Evolutionary conservation across 2,797 vertebrate species (phyloP).

Genomic region (Macropodus opercularis): DNA sequence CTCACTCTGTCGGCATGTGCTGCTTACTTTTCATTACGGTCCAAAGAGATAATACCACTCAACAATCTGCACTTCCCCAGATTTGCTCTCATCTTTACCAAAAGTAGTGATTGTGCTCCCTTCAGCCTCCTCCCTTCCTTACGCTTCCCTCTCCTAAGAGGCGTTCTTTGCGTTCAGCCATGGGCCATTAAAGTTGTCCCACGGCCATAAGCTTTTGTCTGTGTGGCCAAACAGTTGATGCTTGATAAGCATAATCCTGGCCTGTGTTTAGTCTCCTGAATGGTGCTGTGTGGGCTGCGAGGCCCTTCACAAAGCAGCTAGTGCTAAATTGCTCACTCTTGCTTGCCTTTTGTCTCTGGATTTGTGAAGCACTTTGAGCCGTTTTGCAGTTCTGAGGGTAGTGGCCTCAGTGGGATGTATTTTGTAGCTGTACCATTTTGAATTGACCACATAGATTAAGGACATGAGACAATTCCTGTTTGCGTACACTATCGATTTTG

Average conservation of each 20-base stretch:
- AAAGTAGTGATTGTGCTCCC: slow-evolving; percentile 58
- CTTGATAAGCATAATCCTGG: slow-evolving; percentile 77
- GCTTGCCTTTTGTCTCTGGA: slow-evolving; percentile 78
- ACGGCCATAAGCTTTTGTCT: slow-evolving; percentile 73
- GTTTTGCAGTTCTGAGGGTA: slow-evolving; percentile 68
- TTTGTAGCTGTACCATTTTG: no score
- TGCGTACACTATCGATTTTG: slow-evolving; percentile 1
- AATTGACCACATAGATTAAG: slow-evolving; percentile 48
- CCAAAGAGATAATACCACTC: slow-evolving; percentile 69
- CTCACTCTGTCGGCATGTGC: slow-evolving; percentile 43
- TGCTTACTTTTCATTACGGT: slow-evolving; percentile 57
- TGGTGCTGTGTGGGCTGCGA: slow-evolving; percentile 74
- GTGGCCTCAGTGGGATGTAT: slow-evolving; percentile 66
- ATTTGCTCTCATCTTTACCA: slow-evolving; percentile 66
- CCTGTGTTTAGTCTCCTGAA: slow-evolving; percentile 67
- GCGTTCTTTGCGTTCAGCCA: slow-evolving; percentile 65
- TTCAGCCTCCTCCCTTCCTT: slow-evolving; percentile 33
- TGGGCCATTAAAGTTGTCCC: slow-evolving; percentile 74
- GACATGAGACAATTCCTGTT: slow-evolving; percentile 7
- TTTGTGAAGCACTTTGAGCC: slow-evolving; percentile 75
- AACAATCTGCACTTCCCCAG: slow-evolving; percentile 59
- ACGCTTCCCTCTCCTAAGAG: slow-evolving; percentile 53
- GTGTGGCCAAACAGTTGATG: slow-evolving; percentile 76
- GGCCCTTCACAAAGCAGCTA: slow-evolving; percentile 72
- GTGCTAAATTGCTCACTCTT: slow-evolving; percentile 75